A percentile compares a stretch with the other conserved stretches of the same genome.
Conservation (phyloP, 2,113 vertebrate genomes). For the Platysternon megacephalum region DNA sequence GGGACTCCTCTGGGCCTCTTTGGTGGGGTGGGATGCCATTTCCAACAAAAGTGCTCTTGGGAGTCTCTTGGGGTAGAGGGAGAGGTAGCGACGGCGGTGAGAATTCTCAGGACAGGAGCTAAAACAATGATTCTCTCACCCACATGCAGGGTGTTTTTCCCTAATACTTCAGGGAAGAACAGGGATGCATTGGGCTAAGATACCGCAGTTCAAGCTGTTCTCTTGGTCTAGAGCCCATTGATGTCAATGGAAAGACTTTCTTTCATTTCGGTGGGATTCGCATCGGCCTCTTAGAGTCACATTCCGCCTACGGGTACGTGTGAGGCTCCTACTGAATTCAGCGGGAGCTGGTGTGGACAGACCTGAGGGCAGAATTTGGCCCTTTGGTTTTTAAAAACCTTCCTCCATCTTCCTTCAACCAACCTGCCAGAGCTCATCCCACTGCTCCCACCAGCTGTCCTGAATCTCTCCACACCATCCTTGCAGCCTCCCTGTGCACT, state of each 20-base stretch:
- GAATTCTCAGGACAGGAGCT: not conserved
- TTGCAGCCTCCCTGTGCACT: rapidly evolving
- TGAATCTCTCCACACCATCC: not conserved
- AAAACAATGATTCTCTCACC: not conserved
- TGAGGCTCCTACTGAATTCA: not conserved
- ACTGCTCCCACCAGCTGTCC: not conserved
- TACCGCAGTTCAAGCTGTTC: too few relatives aligned
- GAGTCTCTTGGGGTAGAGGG: too few relatives aligned
- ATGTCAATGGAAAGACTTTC: not conserved
- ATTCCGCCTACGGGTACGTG: not conserved
- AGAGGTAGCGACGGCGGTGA: too few relatives aligned
- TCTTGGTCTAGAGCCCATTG: not conserved
- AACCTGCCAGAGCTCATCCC: not conserved
- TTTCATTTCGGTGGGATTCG: not conserved
- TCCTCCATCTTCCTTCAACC: not conserved
- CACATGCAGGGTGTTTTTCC: too few relatives aligned
- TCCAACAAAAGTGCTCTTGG: too few relatives aligned
- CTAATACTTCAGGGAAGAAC: not conserved
- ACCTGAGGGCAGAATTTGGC: not conserved
- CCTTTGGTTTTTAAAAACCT: not conserved
- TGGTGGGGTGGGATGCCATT: not conserved
- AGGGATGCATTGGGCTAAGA: not conserved
- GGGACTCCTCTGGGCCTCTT: too few relatives aligned
- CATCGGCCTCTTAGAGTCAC: not conserved
- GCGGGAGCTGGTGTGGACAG: not conserved